These are phyloP conservation scores for Gallinago stenura DNA, from an alignment of 2,797 vertebrate genomes.

Conservation along the genomic window DNA sequence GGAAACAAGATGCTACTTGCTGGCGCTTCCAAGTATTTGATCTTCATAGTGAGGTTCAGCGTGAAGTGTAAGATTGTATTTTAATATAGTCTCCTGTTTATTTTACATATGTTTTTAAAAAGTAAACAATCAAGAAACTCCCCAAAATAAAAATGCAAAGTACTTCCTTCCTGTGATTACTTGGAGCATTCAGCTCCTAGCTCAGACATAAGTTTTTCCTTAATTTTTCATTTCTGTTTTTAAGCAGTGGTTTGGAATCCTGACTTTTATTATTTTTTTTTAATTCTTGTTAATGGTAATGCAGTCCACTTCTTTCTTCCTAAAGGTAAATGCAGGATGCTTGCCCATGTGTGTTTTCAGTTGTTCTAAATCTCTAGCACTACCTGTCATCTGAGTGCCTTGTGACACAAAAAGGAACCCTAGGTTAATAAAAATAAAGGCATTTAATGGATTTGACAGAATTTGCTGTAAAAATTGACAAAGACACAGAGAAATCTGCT, in stretches of 20 bases:
- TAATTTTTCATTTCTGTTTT: not conserved
- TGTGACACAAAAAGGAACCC: not conserved
- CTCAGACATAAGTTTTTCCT: not conserved
- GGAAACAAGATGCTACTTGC: constrained; percentile 58
- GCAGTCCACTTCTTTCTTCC: not conserved
- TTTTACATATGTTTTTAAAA: too few relatives aligned
- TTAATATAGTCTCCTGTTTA: not conserved
- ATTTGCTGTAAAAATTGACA: not conserved
- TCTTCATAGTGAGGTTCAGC: not conserved
- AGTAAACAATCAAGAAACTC: not conserved
- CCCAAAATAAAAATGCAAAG: not conserved
- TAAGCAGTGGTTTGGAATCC: not conserved
- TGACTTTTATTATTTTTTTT: not conserved
- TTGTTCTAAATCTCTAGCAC: not conserved
- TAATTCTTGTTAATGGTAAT: not conserved
- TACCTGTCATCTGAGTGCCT: not conserved
- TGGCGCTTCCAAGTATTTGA: constrained; percentile 27
- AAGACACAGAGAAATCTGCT: not conserved
- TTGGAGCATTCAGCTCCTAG: not conserved
- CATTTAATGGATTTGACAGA: constrained; percentile 8
- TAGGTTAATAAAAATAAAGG: constrained; percentile 19
- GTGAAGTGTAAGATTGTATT: constrained; percentile 22
- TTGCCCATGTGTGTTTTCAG: not conserved
- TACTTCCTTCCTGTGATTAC: not conserved
- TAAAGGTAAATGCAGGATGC: not conserved